Evolutionary conservation across 1,140 invertebrate genomes (phyloP).

Genomic region (Drosophila murphyi): DNA sequence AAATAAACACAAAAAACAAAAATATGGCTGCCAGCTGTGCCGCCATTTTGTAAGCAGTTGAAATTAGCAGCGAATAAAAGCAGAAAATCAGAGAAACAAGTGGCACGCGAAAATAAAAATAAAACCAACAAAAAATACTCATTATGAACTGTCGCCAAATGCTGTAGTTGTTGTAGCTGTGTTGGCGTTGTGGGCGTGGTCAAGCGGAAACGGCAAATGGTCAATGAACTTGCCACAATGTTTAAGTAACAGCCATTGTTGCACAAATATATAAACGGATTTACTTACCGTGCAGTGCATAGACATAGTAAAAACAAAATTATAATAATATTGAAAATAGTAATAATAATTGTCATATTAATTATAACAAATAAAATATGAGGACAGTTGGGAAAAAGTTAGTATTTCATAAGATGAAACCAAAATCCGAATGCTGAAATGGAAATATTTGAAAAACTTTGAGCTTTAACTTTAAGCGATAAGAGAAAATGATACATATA

Average conservation of each 20-base stretch:
- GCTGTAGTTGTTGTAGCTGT: constrained; percentile 37
- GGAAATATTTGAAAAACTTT: too few relatives aligned
- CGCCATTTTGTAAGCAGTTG: constrained; percentile 73
- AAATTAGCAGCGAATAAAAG: constrained; percentile 59
- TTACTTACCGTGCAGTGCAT: background rate
- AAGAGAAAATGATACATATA: too few relatives aligned
- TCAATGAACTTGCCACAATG: constrained; percentile 66
- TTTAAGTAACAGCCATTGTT: constrained; percentile 18
- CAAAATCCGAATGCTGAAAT: too few relatives aligned
- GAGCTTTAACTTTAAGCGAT: too few relatives aligned
- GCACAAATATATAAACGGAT: constrained; percentile 3
- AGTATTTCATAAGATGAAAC: too few relatives aligned
- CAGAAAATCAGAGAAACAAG: constrained; percentile 24
- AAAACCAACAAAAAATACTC: constrained; percentile 12
- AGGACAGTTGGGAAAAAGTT: too few relatives aligned
- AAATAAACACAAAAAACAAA: constrained; percentile 11
- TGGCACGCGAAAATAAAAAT: constrained; percentile 21
- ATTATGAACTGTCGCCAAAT: constrained; percentile 64
- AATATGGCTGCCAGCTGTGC: constrained; percentile 67
- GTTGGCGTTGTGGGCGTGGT: constrained; percentile 55
- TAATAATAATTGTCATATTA: too few relatives aligned
- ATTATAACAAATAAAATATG: too few relatives aligned
- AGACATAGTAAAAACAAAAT: background rate
- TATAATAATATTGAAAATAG: background rate
- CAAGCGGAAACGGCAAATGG: constrained; percentile 51